Evolutionary conservation across 2,888 invertebrate species (phyloP), one percentile per base, ranked within the genome.

Genomic region (Heterodera filipjevi): DNA sequence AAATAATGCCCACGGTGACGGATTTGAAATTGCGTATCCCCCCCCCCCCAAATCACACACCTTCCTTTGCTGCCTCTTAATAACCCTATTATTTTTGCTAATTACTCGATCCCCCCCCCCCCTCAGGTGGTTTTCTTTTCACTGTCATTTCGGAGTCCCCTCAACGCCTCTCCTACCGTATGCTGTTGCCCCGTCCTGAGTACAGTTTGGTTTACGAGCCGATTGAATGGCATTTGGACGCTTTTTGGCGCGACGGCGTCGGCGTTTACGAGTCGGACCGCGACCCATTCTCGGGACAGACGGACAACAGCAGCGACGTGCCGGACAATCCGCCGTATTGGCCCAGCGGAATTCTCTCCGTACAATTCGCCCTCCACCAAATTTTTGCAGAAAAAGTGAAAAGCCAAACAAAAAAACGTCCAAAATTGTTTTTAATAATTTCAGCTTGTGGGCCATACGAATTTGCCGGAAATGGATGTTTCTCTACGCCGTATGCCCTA

Each of bases 281-380:
- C 35, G 81, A 80, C 35, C 80, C 82, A 32, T 82, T 80, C 22
- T 66, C 76, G n/a, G 74, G 81, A n/a, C 59, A 75, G 16, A n/a
- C 81, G 6, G 83, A 85, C 76, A 59, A 85, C 76, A 53, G 77
- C 39, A 81, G 80, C 76, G 39, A 66, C 49, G 83, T 86, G 27
- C 87, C 87, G 10, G n/a, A 66, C 6, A 72, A 76, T n/a, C 87
- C 87, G 12, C 84, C 83, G 12, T 87, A 87, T 64, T 87, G 86
- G 87, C 76, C 82, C 12, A 79, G 79, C 33, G 87, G 82, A 12
- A 85, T 84, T 73, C 77, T 87, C 6, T 82, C 84, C 39, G 76
- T 87, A 35, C 87, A 87, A 77, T 83, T 84, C 71, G 82, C 86
- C 6, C 78, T 87, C 72, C 85, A 87, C 64, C 74, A 75, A 39